Conservation (phyloP, 2,888 invertebrate genomes). For the Cerceris rybyensis region DNA sequence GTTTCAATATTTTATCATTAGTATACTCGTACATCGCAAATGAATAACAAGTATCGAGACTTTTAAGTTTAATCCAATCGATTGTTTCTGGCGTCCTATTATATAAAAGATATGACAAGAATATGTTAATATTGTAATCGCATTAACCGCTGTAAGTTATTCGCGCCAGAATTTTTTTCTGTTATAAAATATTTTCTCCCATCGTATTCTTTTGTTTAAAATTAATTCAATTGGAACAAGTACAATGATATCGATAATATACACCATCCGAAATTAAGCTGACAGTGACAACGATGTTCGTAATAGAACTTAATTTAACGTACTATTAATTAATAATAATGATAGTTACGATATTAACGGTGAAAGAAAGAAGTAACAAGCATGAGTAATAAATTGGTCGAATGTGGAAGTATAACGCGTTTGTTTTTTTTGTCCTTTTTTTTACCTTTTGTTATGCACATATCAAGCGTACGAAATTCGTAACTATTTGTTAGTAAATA, state of each 20-base stretch:
- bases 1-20: slow-evolving; percentile 9
- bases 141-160: slow-evolving; percentile 18
- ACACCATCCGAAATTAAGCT: slow-evolving; percentile 29
- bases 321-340: slow-evolving; percentile 30
- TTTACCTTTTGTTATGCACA: slow-evolving; percentile 54
- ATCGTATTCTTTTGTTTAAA: neutral
- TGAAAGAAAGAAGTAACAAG: slow-evolving; percentile 45
- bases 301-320: slow-evolving; percentile 35
- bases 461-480: slow-evolving; percentile 55
- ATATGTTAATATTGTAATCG: slow-evolving; percentile 32
- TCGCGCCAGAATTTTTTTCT: slow-evolving; percentile 5
- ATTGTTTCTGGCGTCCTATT: slow-evolving; percentile 26
- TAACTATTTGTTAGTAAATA: slow-evolving; percentile 59
- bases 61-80: slow-evolving; percentile 21
- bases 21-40: neutral
- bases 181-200: slow-evolving; percentile 19
- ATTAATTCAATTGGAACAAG: neutral
- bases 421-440: neutral
- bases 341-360: slow-evolving; percentile 33
- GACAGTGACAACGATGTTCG: slow-evolving; percentile 22
- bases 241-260: slow-evolving; percentile 14
- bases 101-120: slow-evolving; percentile 35
- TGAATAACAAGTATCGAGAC: slow-evolving; percentile 13
- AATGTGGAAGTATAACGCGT: slow-evolving; percentile 49
- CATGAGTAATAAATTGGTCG: slow-evolving; percentile 47